Conservation (phyloP, 2,888 invertebrate genomes). For the Alviniconcha strummeri region DNA sequence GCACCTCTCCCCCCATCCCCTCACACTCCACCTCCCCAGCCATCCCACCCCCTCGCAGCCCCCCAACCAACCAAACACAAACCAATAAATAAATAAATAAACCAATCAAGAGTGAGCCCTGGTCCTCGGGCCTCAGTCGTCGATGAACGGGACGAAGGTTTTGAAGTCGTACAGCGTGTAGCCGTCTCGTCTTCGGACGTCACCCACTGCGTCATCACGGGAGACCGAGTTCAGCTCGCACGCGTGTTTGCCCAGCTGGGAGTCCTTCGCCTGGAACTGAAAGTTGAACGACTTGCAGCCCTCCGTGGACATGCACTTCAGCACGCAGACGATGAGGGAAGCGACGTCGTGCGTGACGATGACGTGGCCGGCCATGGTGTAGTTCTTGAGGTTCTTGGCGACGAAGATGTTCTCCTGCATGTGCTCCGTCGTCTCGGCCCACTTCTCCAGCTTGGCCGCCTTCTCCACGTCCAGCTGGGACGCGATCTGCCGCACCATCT, state of each 20-base stretch:
- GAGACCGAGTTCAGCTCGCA: not conserved
- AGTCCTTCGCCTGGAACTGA: not conserved
- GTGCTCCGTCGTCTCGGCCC: not conserved
- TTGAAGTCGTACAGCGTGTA: not conserved
- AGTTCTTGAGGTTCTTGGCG: not conserved
- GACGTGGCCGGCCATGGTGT: not conserved
- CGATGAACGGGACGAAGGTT: not conserved
- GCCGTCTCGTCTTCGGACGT: not conserved
- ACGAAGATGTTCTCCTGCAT: conserved; percentile 1
- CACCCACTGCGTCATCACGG: not conserved
- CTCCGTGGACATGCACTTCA: not conserved
- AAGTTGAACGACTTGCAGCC: conserved; percentile 9
- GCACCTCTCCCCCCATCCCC: no score
- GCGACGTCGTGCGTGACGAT: not conserved
- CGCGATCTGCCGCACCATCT: not conserved
- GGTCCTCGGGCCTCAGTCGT: no score
- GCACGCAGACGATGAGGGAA: not conserved
- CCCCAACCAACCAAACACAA: no score
- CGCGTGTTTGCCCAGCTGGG: not conserved
- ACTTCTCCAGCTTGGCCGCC: not conserved
- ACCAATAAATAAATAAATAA: no score
- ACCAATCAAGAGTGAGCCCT: no score
- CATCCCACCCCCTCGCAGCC: no score
- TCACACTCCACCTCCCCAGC: no score
- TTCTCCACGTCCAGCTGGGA: not conserved